phyloP scores from a whole-genome alignment of 2,113 vertebrate genomes.

The Pelecanus crispus region DNA sequence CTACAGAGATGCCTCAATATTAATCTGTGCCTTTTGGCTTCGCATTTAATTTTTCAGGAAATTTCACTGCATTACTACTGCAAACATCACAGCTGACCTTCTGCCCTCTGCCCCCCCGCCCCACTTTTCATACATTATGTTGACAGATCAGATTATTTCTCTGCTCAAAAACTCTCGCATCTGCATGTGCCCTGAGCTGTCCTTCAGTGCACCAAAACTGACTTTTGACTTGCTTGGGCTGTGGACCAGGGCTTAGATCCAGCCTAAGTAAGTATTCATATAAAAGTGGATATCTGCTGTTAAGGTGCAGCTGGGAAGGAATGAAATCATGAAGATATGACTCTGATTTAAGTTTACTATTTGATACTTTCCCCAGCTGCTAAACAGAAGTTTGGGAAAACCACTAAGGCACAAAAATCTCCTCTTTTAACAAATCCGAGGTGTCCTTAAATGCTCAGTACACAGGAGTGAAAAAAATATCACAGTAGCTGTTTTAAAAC shows the following conservation, averaged over 20 bases:
- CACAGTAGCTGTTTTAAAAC: constrained; percentile 58
- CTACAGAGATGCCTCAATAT: too few relatives aligned
- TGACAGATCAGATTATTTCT: background rate
- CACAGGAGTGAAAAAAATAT: constrained; percentile 18
- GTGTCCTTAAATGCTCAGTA: constrained; percentile 63
- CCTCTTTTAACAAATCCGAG: constrained; percentile 54
- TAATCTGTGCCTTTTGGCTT: background rate
- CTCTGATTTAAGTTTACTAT: constrained; percentile 70
- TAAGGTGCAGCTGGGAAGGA: background rate
- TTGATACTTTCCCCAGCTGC: constrained; percentile 46
- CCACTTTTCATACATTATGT: rapidly evolving
- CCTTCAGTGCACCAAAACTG: background rate
- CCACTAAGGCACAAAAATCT: constrained; percentile 49
- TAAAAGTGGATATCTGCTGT: constrained; percentile 12
- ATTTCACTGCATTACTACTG: background rate
- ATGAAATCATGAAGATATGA: background rate
- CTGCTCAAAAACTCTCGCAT: background rate
- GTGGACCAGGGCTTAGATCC: background rate
- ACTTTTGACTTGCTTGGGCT: background rate
- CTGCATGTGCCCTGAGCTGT: background rate
- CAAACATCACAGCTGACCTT: background rate
- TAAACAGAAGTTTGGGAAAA: constrained; percentile 66
- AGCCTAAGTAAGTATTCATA: background rate
- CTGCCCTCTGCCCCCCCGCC: background rate
- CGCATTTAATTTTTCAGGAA: background rate